Evolutionary conservation across 2,888 invertebrate species (phyloP).

Genomic region (Rhamphomyia laevipes): DNA sequence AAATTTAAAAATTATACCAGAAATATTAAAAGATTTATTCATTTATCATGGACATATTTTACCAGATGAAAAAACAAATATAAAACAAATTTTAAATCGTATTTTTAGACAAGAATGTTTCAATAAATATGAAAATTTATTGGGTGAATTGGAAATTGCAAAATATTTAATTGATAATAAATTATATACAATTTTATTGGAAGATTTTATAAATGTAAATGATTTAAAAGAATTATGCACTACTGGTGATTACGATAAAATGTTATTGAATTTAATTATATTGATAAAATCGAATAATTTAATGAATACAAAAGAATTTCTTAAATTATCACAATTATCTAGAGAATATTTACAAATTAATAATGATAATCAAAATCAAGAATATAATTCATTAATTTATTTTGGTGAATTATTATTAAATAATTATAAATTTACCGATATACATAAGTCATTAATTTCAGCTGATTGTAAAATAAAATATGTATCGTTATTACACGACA

Average conservation of each 20-base stretch:
- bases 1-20: conserved; percentile 21
- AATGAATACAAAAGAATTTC: neutral
- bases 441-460: neutral
- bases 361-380: no score
- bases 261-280: neutral
- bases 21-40: conserved; percentile 28
- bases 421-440: neutral
- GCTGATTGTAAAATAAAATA: neutral
- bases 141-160: conserved; percentile 24
- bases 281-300: no score
- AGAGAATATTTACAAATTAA: neutral
- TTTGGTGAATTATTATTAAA: neutral
- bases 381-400: no score
- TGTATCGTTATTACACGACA: neutral
- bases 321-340: neutral
- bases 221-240: conserved; percentile 23
- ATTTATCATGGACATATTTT: conserved; percentile 47
- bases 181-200: conserved; percentile 23
- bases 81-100: conserved; percentile 46
- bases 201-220: conserved; percentile 23
- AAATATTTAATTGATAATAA: conserved; percentile 22
- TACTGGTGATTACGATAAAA: neutral
- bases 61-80: conserved; percentile 43
- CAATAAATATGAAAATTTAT: conserved; percentile 20
- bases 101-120: conserved; percentile 39